phyloP scores from a whole-genome alignment of 2,888 invertebrate species.

The Drosophila paranaensis region DNA sequence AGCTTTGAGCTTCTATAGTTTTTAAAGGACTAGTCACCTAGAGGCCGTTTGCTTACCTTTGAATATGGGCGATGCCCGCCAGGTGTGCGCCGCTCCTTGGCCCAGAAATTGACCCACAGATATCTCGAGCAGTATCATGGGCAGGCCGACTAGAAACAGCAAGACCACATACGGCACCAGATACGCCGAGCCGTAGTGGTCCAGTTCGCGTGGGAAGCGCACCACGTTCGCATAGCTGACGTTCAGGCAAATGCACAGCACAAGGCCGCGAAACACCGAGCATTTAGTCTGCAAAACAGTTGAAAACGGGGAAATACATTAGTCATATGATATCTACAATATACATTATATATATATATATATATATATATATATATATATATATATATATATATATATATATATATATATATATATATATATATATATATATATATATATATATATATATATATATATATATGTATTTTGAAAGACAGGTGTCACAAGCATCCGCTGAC shows the following conservation, averaged over 20 bases:
- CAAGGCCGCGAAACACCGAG: conserved; percentile 84
- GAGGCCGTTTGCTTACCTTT: conserved; percentile 78
- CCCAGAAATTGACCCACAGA: conserved; percentile 85
- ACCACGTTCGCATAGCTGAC: conserved; percentile 85
- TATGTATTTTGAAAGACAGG: conserved; percentile 15
- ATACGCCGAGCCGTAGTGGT: conserved; percentile 84
- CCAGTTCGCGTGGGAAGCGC: conserved; percentile 85
- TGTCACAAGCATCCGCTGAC: conserved; percentile 41
- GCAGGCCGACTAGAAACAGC: conserved; percentile 85
- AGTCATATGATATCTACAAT: background rate
- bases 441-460: background rate
- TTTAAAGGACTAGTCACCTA: no score
- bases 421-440: background rate
- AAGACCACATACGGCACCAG: conserved; percentile 84
- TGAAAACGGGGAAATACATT: conserved; percentile 15
- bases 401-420: background rate
- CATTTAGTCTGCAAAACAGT: conserved; percentile 84
- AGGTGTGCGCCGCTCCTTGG: conserved; percentile 85
- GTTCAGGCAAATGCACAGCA: conserved; percentile 85
- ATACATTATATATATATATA: background rate
- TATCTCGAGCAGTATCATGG: conserved; percentile 84
- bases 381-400: background rate
- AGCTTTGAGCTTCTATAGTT: background rate
- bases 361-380: background rate
- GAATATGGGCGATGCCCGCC: conserved; percentile 85